Percentiles rank a stretch among this genome's conserved stretches.
phyloP scores from a whole-genome alignment of 2,888 invertebrate genomes.

The Lithophane socia region DNA sequence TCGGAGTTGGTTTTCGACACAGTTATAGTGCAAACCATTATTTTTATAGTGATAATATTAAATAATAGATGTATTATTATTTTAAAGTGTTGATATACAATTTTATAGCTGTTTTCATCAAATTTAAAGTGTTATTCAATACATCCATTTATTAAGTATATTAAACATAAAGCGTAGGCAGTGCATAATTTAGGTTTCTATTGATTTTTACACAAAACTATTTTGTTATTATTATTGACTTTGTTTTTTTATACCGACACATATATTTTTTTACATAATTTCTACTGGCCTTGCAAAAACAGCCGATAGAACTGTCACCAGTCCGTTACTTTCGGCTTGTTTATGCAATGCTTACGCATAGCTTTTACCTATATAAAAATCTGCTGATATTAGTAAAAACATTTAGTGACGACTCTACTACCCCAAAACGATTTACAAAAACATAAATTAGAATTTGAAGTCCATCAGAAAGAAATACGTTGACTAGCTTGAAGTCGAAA shows the following conservation, averaged over 20 bases:
- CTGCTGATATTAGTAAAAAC: neutral
- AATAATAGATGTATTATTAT: too few species aligned
- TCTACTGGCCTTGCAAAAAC: slow-evolving; percentile 11
- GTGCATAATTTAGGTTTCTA: neutral
- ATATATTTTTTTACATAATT: slow-evolving; percentile 7
- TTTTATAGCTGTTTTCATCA: too few species aligned
- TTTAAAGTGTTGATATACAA: too few species aligned
- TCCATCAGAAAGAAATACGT: slow-evolving; percentile 30
- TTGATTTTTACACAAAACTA: slow-evolving; percentile 12
- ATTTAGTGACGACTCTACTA: slow-evolving; percentile 18
- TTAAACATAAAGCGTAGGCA: slow-evolving; percentile 6
- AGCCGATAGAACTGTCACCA: slow-evolving; percentile 31
- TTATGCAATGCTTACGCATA: slow-evolving; percentile 22
- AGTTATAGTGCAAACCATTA: too few species aligned
- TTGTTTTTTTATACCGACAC: neutral
- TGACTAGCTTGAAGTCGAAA: slow-evolving; percentile 26
- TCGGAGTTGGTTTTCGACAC: too few species aligned
- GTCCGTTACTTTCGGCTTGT: slow-evolving; percentile 20
- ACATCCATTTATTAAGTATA: neutral
- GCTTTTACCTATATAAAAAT: neutral
- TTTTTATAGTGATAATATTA: too few species aligned
- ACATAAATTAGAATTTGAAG: slow-evolving; percentile 30
- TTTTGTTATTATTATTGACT: slow-evolving; percentile 30
- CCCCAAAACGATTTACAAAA: slow-evolving; percentile 41
- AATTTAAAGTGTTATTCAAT: too few species aligned